These are phyloP conservation scores for Diuraphis noxia DNA, from an alignment of 1,140 invertebrate species.

Conservation along the genomic window DNA sequence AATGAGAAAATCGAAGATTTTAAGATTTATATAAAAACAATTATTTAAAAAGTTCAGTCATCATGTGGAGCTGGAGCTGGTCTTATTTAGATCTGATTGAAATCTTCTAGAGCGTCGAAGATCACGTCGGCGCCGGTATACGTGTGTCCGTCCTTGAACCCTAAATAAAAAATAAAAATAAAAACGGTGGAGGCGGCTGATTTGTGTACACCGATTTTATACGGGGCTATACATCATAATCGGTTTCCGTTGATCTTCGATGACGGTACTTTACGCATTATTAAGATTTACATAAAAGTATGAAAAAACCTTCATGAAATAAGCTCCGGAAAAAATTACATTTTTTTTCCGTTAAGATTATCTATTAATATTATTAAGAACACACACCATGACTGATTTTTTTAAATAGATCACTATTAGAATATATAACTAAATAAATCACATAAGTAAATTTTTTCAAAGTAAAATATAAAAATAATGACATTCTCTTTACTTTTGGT, in stretches of 20 bases:
- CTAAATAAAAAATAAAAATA: neutral
- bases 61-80: neutral
- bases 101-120: neutral
- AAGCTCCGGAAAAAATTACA: neutral
- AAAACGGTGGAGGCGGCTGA: neutral
- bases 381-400: neutral
- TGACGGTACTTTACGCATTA: neutral
- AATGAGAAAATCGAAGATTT: neutral
- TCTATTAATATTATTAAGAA: neutral
- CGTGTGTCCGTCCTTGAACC: constrained; percentile 37
- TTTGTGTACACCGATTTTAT: neutral
- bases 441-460: neutral
- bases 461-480: neutral
- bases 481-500: too few relatives aligned
- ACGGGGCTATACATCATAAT: neutral
- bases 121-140: neutral
- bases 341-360: neutral
- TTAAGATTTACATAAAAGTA: neutral
- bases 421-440: neutral
- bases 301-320: neutral
- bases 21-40: neutral
- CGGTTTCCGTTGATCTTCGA: neutral
- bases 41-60: neutral
- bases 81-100: neutral
- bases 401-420: neutral